Conservation (phyloP, 2,113 vertebrate species). For the Poeciliopsis prolifica region DNA sequence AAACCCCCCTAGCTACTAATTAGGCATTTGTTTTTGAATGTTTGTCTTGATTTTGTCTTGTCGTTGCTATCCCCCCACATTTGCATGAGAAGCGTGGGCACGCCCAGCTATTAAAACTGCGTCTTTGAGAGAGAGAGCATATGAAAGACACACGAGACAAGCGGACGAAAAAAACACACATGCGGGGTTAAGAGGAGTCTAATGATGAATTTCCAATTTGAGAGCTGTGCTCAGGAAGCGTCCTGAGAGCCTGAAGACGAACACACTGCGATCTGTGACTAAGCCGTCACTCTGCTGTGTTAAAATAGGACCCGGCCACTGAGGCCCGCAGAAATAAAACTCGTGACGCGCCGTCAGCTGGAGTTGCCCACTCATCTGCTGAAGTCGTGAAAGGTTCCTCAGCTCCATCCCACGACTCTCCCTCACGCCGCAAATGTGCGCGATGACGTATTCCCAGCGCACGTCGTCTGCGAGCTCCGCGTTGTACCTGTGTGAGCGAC, state of each 20-base stretch:
- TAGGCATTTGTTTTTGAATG: conserved; percentile 74
- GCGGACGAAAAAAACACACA: neutral
- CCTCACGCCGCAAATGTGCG: conserved; percentile 37
- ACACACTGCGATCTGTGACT: neutral
- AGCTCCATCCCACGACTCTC: conserved; percentile 37
- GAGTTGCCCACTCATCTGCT: conserved; percentile 52
- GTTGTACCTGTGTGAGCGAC: conserved; percentile 48
- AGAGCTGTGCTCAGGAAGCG: neutral
- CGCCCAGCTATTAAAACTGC: conserved; percentile 62
- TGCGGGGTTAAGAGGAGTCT: conserved; percentile 27
- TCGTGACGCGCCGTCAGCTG: conserved; percentile 39
- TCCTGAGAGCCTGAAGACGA: neutral
- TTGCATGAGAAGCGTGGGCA: conserved; percentile 62
- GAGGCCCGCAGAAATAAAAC: conserved; percentile 46
- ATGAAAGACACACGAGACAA: conserved; percentile 49
- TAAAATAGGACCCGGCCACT: conserved; percentile 51
- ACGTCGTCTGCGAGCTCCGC: conserved; percentile 29
- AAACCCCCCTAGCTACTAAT: conserved; percentile 70
- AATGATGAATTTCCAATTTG: conserved; percentile 24
- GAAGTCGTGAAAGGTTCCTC: conserved; percentile 67
- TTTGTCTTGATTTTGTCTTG: conserved; percentile 53
- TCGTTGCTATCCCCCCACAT: conserved; percentile 61
- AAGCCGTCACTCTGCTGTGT: conserved; percentile 31
- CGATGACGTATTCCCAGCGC: conserved; percentile 36
- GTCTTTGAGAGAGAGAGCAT: conserved; percentile 19